phyloP scores from a whole-genome alignment of 92 coral and sea anemone species.

The Porites evermanni region DNA sequence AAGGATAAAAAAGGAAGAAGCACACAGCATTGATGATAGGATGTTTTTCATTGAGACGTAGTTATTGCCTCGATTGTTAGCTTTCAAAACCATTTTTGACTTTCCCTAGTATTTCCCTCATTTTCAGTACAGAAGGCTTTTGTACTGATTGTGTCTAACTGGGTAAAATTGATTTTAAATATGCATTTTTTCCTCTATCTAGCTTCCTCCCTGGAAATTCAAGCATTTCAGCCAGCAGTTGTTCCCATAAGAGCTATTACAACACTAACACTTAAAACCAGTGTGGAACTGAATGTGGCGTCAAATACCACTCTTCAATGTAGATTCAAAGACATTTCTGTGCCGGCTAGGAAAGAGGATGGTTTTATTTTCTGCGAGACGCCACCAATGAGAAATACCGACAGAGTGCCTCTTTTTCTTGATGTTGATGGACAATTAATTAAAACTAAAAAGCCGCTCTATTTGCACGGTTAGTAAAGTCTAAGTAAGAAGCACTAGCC shows the following conservation, averaged over 20 bases:
- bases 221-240: slow-evolving; percentile 66
- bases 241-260: slow-evolving; percentile 62
- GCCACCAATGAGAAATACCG: slow-evolving; percentile 62
- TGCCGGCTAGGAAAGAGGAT: slow-evolving; percentile 56
- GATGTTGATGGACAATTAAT: slow-evolving; percentile 66
- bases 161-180: no score
- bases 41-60: no score
- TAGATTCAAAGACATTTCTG: slow-evolving; percentile 67
- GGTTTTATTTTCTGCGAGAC: slow-evolving; percentile 66
- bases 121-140: no score
- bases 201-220: slow-evolving; percentile 33
- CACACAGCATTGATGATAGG: no score
- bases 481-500: no score
- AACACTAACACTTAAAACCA: slow-evolving; percentile 56
- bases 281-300: slow-evolving; percentile 57
- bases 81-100: no score
- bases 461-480: slow-evolving; percentile 59
- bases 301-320: slow-evolving; percentile 52
- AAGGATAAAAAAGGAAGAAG: no score
- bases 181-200: no score
- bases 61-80: no score
- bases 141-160: no score
- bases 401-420: slow-evolving; percentile 59
- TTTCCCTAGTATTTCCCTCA: no score
- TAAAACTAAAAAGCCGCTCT: slow-evolving; percentile 70